A percentile compares a stretch with the other conserved stretches of the same genome.
Evolutionary conservation across 30 jellyfish, hydroid and myxozoan species (phyloP).

Genomic region (Hydractinia symbiolongicarpus): DNA sequence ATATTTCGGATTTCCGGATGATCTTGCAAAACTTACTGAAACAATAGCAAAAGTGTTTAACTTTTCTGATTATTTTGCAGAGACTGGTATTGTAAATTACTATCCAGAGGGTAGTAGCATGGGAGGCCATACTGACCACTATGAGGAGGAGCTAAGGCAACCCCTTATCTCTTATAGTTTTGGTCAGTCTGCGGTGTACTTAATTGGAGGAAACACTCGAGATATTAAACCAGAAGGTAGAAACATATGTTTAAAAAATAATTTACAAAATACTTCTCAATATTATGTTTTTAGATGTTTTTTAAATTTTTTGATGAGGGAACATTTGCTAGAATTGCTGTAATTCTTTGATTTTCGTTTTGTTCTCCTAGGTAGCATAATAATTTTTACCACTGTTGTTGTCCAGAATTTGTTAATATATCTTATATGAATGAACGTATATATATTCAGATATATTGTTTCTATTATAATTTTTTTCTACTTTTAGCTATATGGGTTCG

Average conservation of each 20-base stretch:
- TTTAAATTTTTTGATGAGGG: too few relatives aligned
- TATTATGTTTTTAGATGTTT: too few relatives aligned
- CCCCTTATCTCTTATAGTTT: conserved; percentile 78
- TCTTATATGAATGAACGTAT: neutral
- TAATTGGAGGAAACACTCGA: conserved; percentile 82
- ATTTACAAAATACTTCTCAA: too few relatives aligned
- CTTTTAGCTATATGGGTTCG: conserved; percentile 90
- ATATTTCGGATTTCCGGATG: conserved; percentile 90
- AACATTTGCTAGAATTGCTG: too few relatives aligned
- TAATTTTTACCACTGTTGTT: too few relatives aligned
- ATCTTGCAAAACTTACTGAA: conserved; percentile 56
- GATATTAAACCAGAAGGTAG: conserved; percentile 85
- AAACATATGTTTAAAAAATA: too few relatives aligned
- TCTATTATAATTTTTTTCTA: neutral
- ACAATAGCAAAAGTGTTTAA: conserved; percentile 55
- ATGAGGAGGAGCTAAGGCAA: conserved; percentile 87
- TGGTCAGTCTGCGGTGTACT: conserved; percentile 92
- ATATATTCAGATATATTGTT: too few relatives aligned
- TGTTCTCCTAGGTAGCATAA: too few relatives aligned
- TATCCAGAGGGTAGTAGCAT: conserved; percentile 94
- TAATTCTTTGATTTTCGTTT: too few relatives aligned
- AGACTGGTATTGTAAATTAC: conserved; percentile 81
- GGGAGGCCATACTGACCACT: conserved; percentile 99
- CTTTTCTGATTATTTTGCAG: conserved; percentile 59
- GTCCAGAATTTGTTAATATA: neutral